Base-by-base conservation (phyloP, 2,797 vertebrate genomes). In the Otus scops region DNA sequence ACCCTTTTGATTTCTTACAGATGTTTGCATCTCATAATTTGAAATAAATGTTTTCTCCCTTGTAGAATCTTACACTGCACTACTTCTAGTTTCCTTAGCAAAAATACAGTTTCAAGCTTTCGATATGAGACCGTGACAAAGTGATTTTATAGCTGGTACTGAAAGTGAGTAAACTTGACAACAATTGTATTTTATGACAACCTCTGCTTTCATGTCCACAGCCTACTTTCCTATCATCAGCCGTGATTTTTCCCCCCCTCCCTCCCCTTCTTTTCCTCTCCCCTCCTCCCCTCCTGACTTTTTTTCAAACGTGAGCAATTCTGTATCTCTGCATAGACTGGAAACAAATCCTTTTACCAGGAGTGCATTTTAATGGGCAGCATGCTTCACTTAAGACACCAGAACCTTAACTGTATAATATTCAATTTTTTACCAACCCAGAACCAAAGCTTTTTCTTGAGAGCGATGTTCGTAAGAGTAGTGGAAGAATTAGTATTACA, bases 401-500 rank as follows among this genome's bases (percentile, higher is more conserved):
- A 78, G 94, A 95, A 95, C 91, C 92, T 97, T 90, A 93, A 93
- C 95, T 97, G 78, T 94, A 61, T 97, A 96, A 98, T 97, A 97
- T 80, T 97, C 92, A 89, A 88, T 97, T 98, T 97, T 97, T 97
- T 95, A 95, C 94, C 96, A 95, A 81, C 89, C 71, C 41, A n/a
- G 91, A 95, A 95, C 95, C 85, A 91, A 92, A 96, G 95, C 80
- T 95, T 94, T 90, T 95, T 67, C 86, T 94, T 80, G 88, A 97
- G 95, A 94, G 82, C 6, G 7, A 63, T 96, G 97, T 98, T 98
- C 95, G 51, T 97, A 97, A 97, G 97, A 97, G 97, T 96, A 97
- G 97, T 97, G 95, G 96, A 96, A 98, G 98, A 98, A 98, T 98
- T 98, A 99, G 98, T 99, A 98, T 99, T 99, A 99, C 98, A 98